Conservation (phyloP, 92 coral and sea anemone species). For the Palythoa heliodiscus region DNA sequence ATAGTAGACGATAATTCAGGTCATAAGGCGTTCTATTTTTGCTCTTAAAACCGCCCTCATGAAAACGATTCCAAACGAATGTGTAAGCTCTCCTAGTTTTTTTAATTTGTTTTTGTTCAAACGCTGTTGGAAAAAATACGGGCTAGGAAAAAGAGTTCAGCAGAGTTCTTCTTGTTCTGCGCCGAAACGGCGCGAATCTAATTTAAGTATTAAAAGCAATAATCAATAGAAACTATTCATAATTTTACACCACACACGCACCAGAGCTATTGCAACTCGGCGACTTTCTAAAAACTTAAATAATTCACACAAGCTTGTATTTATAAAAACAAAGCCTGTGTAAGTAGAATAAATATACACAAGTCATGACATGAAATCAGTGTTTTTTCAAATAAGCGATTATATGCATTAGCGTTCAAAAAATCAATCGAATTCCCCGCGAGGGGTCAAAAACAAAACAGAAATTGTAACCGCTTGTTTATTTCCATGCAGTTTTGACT, state of each 20-base stretch:
- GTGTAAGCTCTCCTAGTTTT: no score
- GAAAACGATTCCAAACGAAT: not conserved
- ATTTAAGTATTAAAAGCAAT: not conserved
- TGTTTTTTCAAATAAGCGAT: constrained; percentile 11
- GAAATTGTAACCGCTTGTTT: constrained; percentile 8
- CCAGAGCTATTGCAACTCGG: not conserved
- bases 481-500: not conserved
- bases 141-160: not conserved
- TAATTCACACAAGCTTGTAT: not conserved
- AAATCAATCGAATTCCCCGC: constrained; percentile 29
- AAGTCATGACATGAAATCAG: not conserved
- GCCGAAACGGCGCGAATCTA: not conserved
- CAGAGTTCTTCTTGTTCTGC: not conserved
- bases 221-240: not conserved
- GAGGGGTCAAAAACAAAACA: constrained; percentile 32
- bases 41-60: not conserved
- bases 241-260: not conserved
- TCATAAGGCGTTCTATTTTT: not conserved
- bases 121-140: no score
- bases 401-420: constrained; percentile 10
- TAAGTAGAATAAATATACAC: not conserved
- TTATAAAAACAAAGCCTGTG: not conserved
- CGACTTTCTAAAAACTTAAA: not conserved
- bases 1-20: not conserved
- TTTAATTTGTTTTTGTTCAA: no score